These are phyloP conservation scores for Agriopis aurantiaria DNA, from an alignment of 2,888 invertebrate species.

Conservation along the genomic window DNA sequence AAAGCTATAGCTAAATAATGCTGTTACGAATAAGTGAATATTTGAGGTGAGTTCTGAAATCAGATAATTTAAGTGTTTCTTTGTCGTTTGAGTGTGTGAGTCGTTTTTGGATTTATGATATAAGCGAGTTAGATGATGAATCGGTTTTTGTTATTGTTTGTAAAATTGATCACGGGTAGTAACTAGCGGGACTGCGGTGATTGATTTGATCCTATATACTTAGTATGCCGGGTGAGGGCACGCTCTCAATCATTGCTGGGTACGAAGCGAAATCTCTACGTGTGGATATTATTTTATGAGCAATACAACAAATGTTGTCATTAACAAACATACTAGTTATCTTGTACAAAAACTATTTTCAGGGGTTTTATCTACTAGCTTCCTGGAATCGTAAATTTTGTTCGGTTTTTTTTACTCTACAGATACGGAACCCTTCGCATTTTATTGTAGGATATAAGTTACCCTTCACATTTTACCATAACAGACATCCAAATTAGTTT, in stretches of 20 bases:
- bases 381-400: too few relatives aligned
- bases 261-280: slow-evolving; percentile 17
- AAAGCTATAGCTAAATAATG: slow-evolving; percentile 11
- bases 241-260: slow-evolving; percentile 31
- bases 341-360: too few relatives aligned
- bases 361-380: too few relatives aligned
- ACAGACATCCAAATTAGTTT: too few relatives aligned
- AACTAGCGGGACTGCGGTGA: slow-evolving; percentile 36
- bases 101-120: slow-evolving; percentile 28
- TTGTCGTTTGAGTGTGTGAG: too few relatives aligned
- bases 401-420: too few relatives aligned
- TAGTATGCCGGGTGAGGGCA: slow-evolving; percentile 31
- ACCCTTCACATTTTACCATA: too few relatives aligned
- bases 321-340: not conserved
- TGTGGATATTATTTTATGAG: not conserved
- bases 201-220: slow-evolving; percentile 43
- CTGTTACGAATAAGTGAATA: slow-evolving; percentile 9
- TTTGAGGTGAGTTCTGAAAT: slow-evolving; percentile 20
- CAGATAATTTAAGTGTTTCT: slow-evolving; percentile 41
- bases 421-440: too few relatives aligned
- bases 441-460: too few relatives aligned
- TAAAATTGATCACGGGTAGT: slow-evolving; percentile 49
- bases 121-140: not conserved
- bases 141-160: slow-evolving; percentile 32
- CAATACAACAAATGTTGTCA: not conserved